Evolutionary conservation across 2,797 vertebrate genomes (phyloP), one percentile per base, ranked within the genome.

Genomic region (Garrulus glandarius): DNA sequence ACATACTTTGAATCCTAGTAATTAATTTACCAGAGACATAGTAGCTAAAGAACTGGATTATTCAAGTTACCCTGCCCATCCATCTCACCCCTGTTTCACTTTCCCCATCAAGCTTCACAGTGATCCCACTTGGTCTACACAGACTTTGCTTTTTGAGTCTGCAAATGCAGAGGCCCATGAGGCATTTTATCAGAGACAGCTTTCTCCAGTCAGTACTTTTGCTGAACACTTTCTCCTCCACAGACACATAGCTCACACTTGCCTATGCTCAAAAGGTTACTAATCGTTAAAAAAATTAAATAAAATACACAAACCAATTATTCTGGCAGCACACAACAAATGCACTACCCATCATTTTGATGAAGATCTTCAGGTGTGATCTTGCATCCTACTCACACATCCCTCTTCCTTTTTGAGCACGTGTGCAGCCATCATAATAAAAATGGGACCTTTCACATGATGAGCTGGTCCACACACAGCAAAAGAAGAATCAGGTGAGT

Each of bases 321-420:
- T 63, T 82, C 47, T 49, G 30, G n/a, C 39, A 90, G 39, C 84
- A 92, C 23, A 84, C 14, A 77, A 63, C 0, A 9, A 89, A 65
- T 9, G 4, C 1, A 27, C 13, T 56, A 87, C 18, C 16, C 14
- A 44, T 47, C 3, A 57, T 70, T 79, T 59, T 79, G 47, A 76
- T 15, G 4, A 93, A 92, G 53, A 21, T 20, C 34, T 67, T 87
- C 57, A 65, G 22, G 26, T 34, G 20, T 41, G 55, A 91, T 27
- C 5, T 2, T 65, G 39, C 36, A 63, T 37, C 46, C 15, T 55
- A 61, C 63, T 20, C 11, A 34, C 20, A 15, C 5, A 6, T 47
- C 12, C 30, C 32, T 61, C 49, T 47, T 59, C 47, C 5, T 70
- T 81, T 37, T 13, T 3, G 0, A 26, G 32, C 29, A 32, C 0